A percentile compares a stretch with the other conserved stretches of the same genome.
Conservation (phyloP, 1,140 invertebrate species). For the Drosophila virilis region DNA sequence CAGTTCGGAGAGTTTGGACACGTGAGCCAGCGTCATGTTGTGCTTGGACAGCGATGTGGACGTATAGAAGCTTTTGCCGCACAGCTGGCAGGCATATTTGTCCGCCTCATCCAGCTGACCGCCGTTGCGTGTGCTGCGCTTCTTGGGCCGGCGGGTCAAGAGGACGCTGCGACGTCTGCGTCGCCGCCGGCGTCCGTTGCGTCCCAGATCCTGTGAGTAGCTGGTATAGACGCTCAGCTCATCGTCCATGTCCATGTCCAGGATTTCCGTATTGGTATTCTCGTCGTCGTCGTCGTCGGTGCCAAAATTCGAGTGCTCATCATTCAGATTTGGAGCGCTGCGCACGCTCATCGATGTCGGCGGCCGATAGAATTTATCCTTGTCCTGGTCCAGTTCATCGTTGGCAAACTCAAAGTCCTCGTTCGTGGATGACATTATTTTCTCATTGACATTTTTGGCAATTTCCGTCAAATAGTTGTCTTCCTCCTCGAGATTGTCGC, state of each 20-base stretch:
- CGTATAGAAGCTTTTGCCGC: slow-evolving; percentile 85
- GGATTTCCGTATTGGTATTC: slow-evolving; percentile 81
- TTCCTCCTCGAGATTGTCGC: slow-evolving; percentile 65
- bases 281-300: slow-evolving; percentile 60
- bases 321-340: slow-evolving; percentile 78
- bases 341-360: slow-evolving; percentile 81
- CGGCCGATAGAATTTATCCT: slow-evolving; percentile 70
- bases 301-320: slow-evolving; percentile 75
- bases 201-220: slow-evolving; percentile 74
- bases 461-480: slow-evolving; percentile 83
- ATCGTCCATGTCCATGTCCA: slow-evolving; percentile 83
- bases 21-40: slow-evolving; percentile 85
- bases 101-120: slow-evolving; percentile 42
- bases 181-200: slow-evolving; percentile 56
- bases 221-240: slow-evolving; percentile 83
- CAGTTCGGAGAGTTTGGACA: slow-evolving; percentile 85
- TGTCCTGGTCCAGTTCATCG: slow-evolving; percentile 75
- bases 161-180: slow-evolving; percentile 66
- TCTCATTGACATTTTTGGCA: slow-evolving; percentile 82
- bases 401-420: slow-evolving; percentile 79
- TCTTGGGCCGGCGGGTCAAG: slow-evolving; percentile 70
- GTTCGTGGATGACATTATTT: slow-evolving; percentile 78
- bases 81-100: slow-evolving; percentile 84
- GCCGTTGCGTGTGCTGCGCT: slow-evolving; percentile 38
- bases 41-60: slow-evolving; percentile 85